A percentile compares a stretch with the other conserved stretches of the same genome.
phyloP scores from a whole-genome alignment of 1,140 invertebrate species.

The Drosophila sulfurigaster region DNA sequence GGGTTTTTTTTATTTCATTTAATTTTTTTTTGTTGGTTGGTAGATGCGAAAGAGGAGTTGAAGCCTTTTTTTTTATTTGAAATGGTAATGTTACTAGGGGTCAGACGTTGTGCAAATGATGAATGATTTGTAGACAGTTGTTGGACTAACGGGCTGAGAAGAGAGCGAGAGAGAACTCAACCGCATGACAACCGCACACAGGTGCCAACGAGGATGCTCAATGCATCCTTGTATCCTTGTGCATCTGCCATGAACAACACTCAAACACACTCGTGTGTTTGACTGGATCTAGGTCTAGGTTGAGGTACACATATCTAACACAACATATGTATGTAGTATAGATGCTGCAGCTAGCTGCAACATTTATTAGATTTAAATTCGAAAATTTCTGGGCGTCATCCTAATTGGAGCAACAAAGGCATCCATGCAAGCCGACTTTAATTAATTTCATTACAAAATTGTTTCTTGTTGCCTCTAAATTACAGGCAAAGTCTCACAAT shows the following conservation, averaged over 20 bases:
- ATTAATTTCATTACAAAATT: slow-evolving; percentile 81
- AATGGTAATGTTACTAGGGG: slow-evolving; percentile 54
- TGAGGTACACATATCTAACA: no score
- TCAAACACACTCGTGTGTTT: no score
- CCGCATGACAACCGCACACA: slow-evolving; percentile 68
- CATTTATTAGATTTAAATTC: slow-evolving; percentile 72
- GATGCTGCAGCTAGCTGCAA: slow-evolving; percentile 18
- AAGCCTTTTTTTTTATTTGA: slow-evolving; percentile 26
- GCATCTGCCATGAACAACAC: background rate
- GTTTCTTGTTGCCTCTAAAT: slow-evolving; percentile 57
- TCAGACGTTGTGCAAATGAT: slow-evolving; percentile 60
- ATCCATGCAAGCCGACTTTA: slow-evolving; percentile 33
- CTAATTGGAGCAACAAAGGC: slow-evolving; percentile 49
- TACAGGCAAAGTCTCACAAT: slow-evolving; percentile 59
- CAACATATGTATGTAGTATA: no score
- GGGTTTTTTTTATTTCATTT: slow-evolving; percentile 21
- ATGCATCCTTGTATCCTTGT: slow-evolving; percentile 26
- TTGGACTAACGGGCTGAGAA: slow-evolving; percentile 10
- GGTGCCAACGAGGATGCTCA: slow-evolving; percentile 65
- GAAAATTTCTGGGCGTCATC: slow-evolving; percentile 54
- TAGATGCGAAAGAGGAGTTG: slow-evolving; percentile 48
- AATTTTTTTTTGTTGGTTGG: background rate
- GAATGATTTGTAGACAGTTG: slow-evolving; percentile 79
- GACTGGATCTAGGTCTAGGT: no score
- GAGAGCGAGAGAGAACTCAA: background rate